Percentiles rank a stretch among this genome's conserved stretches.
These are phyloP conservation scores for Sphyrna mokarran DNA, from an alignment of 2,113 vertebrate genomes.

Conservation along the genomic window DNA sequence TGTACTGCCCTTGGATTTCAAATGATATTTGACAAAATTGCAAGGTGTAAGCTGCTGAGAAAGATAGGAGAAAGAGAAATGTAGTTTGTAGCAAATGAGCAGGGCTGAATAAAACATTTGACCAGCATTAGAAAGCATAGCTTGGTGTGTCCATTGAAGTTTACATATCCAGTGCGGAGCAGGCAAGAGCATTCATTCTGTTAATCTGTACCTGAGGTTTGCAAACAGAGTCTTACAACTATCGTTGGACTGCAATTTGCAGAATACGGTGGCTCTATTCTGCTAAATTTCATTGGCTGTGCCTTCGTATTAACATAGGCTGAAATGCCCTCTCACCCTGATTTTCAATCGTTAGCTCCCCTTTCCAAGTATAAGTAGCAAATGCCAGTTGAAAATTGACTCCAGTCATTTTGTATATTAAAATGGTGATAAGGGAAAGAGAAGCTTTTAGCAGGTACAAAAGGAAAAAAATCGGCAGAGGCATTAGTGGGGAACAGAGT, in stretches of 20 bases:
- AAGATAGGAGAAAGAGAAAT: not conserved
- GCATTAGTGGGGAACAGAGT: too few species aligned
- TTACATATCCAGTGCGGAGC: not conserved
- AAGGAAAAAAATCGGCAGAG: too few species aligned
- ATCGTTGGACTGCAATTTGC: not conserved
- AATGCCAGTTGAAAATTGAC: not conserved
- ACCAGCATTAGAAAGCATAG: not conserved
- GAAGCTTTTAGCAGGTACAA: too few species aligned
- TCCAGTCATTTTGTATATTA: not conserved
- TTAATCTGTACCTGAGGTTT: not conserved
- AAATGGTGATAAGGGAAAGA: not conserved
- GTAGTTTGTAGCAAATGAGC: not conserved
- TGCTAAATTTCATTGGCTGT: not conserved
- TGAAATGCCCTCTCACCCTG: not conserved
- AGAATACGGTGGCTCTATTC: not conserved
- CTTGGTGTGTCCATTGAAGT: not conserved
- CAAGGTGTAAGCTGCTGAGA: not conserved
- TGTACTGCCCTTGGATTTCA: not conserved
- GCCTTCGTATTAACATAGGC: not conserved
- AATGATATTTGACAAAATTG: not conserved
- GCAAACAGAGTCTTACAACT: not conserved
- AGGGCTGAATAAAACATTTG: not conserved
- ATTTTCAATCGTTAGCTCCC: not conserved
- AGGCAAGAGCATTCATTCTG: not conserved
- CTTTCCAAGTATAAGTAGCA: not conserved